Evolutionary conservation across 2,797 vertebrate genomes (phyloP).

Genomic region (Coreius guichenoti): DNA sequence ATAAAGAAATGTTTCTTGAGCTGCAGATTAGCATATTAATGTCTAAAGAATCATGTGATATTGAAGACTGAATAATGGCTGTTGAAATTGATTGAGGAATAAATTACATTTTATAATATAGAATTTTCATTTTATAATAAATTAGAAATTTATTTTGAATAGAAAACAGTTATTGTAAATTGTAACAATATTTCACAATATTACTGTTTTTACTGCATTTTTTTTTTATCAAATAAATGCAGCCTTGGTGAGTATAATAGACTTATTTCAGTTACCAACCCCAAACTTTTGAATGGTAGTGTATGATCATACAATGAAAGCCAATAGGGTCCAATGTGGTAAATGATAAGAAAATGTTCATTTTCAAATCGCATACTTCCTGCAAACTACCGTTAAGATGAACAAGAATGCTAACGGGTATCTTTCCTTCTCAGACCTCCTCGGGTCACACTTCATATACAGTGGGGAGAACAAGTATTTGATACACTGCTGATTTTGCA

Average conservation of each 20-base stretch:
- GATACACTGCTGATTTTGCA: too few relatives aligned
- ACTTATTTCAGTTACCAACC: neutral
- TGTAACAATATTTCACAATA: neutral
- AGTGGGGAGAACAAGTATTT: too few relatives aligned
- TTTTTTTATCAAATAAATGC: neutral
- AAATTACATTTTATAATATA: neutral
- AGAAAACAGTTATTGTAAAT: neutral
- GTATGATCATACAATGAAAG: neutral
- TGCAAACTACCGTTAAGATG: neutral
- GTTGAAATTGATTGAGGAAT: neutral
- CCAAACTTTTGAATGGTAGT: neutral
- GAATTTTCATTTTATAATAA: too few relatives aligned
- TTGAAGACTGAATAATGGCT: neutral
- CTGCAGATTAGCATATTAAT: neutral
- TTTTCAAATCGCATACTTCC: conserved; percentile 2
- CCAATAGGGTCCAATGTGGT: neutral
- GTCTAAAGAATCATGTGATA: neutral
- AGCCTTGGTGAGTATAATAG: neutral
- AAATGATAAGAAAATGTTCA: too few relatives aligned
- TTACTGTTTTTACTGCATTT: neutral
- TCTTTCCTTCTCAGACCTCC: neutral
- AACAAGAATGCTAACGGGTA: neutral
- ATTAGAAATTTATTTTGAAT: neutral
- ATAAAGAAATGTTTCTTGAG: neutral
- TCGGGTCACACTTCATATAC: conserved; percentile 10